A percentile compares a stretch with the other conserved stretches of the same genome.
Conservation (phyloP, 2,888 invertebrate genomes). For the Stenotaenia linearis region DNA sequence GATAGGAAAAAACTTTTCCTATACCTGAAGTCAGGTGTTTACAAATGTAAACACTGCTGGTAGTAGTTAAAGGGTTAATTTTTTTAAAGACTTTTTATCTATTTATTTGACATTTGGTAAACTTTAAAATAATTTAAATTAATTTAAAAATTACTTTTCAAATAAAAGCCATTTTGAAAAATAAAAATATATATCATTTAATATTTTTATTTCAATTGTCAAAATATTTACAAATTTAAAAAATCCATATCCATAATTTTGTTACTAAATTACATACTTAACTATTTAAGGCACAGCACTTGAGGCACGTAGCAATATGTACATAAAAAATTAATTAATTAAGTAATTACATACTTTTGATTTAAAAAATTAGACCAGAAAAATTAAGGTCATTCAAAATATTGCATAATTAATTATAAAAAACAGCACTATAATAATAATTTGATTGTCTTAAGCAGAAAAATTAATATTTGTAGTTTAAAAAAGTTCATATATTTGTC, state of each 20-base stretch:
- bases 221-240: conserved; percentile 14
- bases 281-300: not conserved
- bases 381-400: not conserved
- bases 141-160: too few species aligned
- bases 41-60: too few species aligned
- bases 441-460: not conserved
- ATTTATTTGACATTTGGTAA: too few species aligned
- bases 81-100: too few species aligned
- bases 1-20: too few species aligned
- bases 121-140: too few species aligned
- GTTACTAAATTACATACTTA: not conserved
- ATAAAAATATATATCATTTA: too few species aligned
- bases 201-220: not conserved
- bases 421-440: not conserved
- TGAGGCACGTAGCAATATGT: not conserved
- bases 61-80: too few species aligned
- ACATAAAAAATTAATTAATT: not conserved
- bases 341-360: not conserved
- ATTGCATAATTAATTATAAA: not conserved
- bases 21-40: too few species aligned
- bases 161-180: too few species aligned
- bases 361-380: not conserved
- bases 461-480: too few species aligned
- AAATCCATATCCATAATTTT: not conserved
- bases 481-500: not conserved